Evolutionary conservation across 1,140 invertebrate genomes (phyloP).

Genomic region (Lysiphlebus fabarum): DNA sequence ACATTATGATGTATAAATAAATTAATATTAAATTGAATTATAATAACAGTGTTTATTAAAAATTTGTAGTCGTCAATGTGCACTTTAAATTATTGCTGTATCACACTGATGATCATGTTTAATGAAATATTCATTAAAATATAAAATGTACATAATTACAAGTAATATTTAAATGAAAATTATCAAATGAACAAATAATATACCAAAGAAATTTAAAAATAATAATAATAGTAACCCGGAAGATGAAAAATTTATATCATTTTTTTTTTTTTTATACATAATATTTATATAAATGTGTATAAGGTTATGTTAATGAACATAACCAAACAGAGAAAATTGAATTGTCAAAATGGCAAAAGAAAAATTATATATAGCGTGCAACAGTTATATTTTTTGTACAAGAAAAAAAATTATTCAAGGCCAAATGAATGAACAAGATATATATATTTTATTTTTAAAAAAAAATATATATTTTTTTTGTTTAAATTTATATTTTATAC

Average conservation of each 20-base stretch:
- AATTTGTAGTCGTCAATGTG: background rate
- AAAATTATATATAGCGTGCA: constrained; percentile 3
- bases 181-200: no score
- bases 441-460: background rate
- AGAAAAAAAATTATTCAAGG: constrained; percentile 9
- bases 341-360: constrained; percentile 14
- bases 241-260: no score
- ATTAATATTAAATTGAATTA: constrained; percentile 46
- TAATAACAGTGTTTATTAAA: constrained; percentile 41
- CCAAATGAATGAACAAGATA: background rate
- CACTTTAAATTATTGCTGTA: no score
- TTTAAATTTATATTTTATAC: background rate
- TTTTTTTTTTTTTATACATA: no score
- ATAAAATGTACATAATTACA: no score
- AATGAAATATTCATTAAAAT: no score
- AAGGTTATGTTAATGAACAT: no score
- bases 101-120: no score
- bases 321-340: background rate
- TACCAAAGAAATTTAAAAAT: no score
- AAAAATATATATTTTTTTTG: background rate
- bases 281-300: no score
- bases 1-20: constrained; percentile 33
- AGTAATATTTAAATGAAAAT: no score
- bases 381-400: constrained; percentile 2
- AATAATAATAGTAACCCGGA: no score